Conservation (phyloP, 1,140 invertebrate species). For the Neocloeon triangulifer region DNA sequence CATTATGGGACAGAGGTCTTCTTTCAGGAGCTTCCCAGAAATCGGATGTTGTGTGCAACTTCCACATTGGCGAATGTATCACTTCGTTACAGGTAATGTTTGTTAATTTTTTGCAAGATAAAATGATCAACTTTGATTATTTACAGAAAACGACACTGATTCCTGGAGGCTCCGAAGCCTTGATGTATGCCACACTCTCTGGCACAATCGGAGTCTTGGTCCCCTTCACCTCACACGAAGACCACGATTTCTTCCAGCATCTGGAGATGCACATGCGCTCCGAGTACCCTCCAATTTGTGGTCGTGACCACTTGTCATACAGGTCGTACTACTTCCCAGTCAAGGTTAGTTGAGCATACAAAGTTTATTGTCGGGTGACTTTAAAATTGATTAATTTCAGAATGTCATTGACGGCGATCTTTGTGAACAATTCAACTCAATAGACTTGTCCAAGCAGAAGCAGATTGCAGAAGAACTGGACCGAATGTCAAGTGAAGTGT, state of each 20-base stretch:
- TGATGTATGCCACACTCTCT: conserved; percentile 89
- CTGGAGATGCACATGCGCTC: conserved; percentile 99
- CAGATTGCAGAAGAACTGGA: conserved; percentile 86
- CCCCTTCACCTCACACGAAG: conserved; percentile 94
- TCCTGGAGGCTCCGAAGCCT: conserved; percentile 85
- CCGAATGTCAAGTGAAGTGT: conserved; percentile 84
- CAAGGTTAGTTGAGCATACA: conserved; percentile 34
- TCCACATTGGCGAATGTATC: conserved; percentile 90
- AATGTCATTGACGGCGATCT: conserved; percentile 97
- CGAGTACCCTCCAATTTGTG: conserved; percentile 88
- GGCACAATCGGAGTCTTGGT: conserved; percentile 91
- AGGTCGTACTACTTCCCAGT: conserved; percentile 96
- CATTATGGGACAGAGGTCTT: conserved; percentile 91
- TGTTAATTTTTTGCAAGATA: neutral
- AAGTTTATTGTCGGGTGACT: neutral
- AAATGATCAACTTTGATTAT: neutral
- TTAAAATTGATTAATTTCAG: conserved; percentile 22
- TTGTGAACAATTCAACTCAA: conserved; percentile 95
- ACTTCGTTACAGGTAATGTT: conserved; percentile 40
- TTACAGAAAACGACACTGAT: conserved; percentile 81
- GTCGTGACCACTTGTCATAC: conserved; percentile 91
- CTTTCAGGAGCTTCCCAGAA: conserved; percentile 96
- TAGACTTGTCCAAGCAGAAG: conserved; percentile 85
- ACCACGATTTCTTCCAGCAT: conserved; percentile 98
- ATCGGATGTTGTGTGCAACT: conserved; percentile 73